Percentiles rank a stretch among this genome's conserved stretches.
phyloP scores from a whole-genome alignment of 2,113 vertebrate species.

The Ranitomeya variabilis region DNA sequence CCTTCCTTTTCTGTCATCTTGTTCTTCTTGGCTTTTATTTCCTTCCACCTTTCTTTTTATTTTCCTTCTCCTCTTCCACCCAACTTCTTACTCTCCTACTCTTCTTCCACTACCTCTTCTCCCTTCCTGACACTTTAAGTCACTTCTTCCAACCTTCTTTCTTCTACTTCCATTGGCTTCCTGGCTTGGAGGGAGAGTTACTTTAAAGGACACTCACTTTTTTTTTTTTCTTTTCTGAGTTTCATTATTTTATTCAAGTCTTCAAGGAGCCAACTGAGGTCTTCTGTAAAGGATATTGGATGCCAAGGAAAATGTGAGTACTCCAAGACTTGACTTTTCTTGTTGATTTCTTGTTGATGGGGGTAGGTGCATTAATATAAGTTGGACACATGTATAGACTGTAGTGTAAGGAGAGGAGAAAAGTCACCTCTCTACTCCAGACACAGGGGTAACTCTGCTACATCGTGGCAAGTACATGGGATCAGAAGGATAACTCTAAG shows the following conservation, averaged over 20 bases:
- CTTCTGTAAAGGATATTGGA: constrained; percentile 16
- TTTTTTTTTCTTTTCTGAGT: constrained; percentile 24
- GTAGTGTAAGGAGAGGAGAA: neutral
- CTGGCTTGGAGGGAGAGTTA: constrained; percentile 24
- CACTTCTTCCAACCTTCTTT: constrained; percentile 14
- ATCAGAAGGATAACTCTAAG: neutral
- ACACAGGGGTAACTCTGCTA: neutral
- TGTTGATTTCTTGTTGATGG: too few relatives aligned
- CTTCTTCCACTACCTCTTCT: neutral
- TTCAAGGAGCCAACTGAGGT: neutral
- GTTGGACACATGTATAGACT: neutral
- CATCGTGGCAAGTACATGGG: too few relatives aligned
- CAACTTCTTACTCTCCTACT: constrained; percentile 24
- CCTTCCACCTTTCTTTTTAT: too few relatives aligned
- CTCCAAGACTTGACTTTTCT: neutral
- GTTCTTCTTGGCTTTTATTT: neutral
- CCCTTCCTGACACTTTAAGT: neutral
- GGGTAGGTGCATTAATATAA: neutral
- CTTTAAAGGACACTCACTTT: constrained; percentile 3
- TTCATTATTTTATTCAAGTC: constrained; percentile 27
- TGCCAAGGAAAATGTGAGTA: constrained; percentile 55
- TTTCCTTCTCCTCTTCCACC: neutral
- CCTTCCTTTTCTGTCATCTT: neutral
- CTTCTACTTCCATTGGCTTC: constrained; percentile 43
- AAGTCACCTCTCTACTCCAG: too few relatives aligned